Percentiles rank a stretch among this genome's conserved stretches.
phyloP scores from a whole-genome alignment of 2,888 invertebrate genomes.

The Drosophila nr. fundita region DNA sequence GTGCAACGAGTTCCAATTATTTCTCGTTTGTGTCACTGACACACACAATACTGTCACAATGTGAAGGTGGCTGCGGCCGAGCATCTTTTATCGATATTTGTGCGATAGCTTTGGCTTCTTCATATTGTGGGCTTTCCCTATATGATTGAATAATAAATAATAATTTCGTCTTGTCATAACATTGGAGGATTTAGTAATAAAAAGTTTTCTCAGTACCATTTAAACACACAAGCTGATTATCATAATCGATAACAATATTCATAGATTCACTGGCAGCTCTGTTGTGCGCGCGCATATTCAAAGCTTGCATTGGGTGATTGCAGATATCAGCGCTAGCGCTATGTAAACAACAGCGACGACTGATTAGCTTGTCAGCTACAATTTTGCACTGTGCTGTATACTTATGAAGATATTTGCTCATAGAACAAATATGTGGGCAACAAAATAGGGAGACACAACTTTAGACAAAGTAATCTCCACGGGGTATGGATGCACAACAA shows the following conservation, averaged over 20 bases:
- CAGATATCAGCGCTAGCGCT: slow-evolving; percentile 14
- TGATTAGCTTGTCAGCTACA: slow-evolving; percentile 30
- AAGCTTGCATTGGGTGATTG: slow-evolving; percentile 10
- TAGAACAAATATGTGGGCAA: slow-evolving; percentile 35
- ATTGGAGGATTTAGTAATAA: background rate
- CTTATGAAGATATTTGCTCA: slow-evolving; percentile 38
- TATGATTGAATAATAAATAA: background rate
- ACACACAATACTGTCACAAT: slow-evolving; percentile 20
- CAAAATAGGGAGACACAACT: slow-evolving; percentile 22
- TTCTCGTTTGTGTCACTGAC: slow-evolving; percentile 53
- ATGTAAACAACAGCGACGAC: slow-evolving; percentile 27
- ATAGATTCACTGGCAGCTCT: background rate
- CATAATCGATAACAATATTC: slow-evolving; percentile 10
- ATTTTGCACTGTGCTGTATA: slow-evolving; percentile 20
- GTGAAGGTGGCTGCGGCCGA: slow-evolving; percentile 28
- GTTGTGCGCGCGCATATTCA: slow-evolving; percentile 32
- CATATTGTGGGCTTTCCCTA: background rate
- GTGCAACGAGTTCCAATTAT: slow-evolving; percentile 41
- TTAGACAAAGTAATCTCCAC: slow-evolving; percentile 60
- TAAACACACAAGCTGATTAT: background rate
- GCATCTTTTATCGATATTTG: slow-evolving; percentile 14
- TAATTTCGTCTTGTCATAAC: background rate
- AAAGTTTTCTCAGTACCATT: too few species aligned
- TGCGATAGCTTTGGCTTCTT: background rate
- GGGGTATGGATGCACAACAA: slow-evolving; percentile 50